Base-by-base conservation (phyloP, 2,888 invertebrate species). In the Synergus umbraculus region DNA sequence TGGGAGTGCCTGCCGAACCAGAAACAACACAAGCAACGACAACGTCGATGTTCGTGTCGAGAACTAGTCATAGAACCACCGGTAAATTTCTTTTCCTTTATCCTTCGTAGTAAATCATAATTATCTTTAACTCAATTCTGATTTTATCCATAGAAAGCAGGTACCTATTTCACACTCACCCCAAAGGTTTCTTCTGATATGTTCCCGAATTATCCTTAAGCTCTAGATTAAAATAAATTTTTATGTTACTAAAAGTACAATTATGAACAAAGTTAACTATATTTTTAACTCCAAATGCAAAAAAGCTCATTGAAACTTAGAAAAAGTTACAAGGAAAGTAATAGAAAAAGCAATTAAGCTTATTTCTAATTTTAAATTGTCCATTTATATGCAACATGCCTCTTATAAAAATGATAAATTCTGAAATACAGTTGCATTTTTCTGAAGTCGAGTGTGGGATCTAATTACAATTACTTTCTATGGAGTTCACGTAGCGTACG, bases 41-140 rank as follows among this genome's bases (percentile, higher is more conserved):
- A 84, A 81, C 92, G 92, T 93, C 94, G 66, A 93, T 94, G 49
- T 88, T 89, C 67, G 84, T 86, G 37, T 87, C 90, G 60, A 89
- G 89, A 86, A 90, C 91, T 76, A 91, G 89, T 86, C 89, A 91
- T 43, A 88, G 91, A 85, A 91, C 91, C 58, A 89, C 89, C 49
- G 90, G 92, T 92, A 88, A 82, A 60, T 78, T 46, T 10, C 1
- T 44, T 9, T 37, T 12, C 29, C 29, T 13, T 29, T 13, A 13
- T 29, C 22, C 7, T 63, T 29, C 63, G 12, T 12, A 63, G 9
- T 13, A 29, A 12, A 29, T 1, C 4, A 58, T 54, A 37, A 37
- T 37, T 58, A 37, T 37, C n/a, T 73, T 9, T 66, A 66, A 41
- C 10, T 4, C 10, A 66, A 29, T 63, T 22, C 60, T 63, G 12